phyloP scores from a whole-genome alignment of 2,113 vertebrate genomes.

The Periophthalmodon schlosseri region DNA sequence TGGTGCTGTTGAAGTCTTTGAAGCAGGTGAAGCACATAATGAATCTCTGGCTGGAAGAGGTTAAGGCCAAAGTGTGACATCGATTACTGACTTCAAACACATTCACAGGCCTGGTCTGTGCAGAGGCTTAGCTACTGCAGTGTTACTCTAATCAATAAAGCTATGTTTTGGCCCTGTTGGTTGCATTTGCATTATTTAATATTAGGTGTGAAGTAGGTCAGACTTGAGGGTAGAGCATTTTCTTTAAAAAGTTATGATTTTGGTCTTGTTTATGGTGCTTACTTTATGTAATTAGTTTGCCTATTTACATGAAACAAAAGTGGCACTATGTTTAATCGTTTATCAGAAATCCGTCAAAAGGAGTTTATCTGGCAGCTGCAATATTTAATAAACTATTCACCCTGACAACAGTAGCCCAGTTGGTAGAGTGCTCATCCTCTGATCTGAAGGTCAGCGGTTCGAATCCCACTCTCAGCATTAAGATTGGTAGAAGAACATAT shows the following conservation, averaged over 20 bases:
- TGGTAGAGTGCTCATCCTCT: too few species aligned
- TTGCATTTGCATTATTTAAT: neutral
- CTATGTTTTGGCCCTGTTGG: neutral
- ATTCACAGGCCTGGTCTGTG: neutral
- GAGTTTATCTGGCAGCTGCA: too few species aligned
- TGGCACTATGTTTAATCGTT: neutral
- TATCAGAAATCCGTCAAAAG: too few species aligned
- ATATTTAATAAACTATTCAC: too few species aligned
- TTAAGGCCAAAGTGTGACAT: slow-evolving; percentile 14
- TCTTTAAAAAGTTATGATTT: neutral
- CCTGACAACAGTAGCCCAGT: too few species aligned
- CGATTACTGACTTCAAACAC: neutral
- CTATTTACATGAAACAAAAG: neutral
- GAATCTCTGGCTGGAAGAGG: slow-evolving; percentile 2
- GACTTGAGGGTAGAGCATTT: neutral
- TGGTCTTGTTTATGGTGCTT: neutral
- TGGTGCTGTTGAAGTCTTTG: neutral
- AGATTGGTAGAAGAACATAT: too few species aligned
- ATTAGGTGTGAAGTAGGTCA: too few species aligned
- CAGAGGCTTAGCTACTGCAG: neutral
- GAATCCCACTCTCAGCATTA: too few species aligned
- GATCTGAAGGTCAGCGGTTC: too few species aligned
- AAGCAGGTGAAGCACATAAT: slow-evolving; percentile 12
- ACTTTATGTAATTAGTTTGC: neutral
- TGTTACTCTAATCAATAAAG: neutral